Evolutionary conservation across 2,888 invertebrate genomes (phyloP).

Genomic region (Hedychridium roseum): DNA sequence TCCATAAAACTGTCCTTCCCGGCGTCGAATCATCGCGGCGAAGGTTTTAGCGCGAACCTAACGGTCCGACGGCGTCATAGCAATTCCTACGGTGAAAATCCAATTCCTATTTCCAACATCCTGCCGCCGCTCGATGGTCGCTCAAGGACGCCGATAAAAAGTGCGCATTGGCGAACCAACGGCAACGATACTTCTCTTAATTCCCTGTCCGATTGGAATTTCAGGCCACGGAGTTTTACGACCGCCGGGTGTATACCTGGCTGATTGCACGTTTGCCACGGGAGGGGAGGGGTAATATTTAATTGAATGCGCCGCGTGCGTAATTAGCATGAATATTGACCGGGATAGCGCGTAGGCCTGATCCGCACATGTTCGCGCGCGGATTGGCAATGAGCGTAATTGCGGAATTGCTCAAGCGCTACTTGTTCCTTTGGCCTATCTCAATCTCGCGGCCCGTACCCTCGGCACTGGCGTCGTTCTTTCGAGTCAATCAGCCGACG

Average conservation of each 20-base stretch:
- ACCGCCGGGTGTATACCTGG: constrained; percentile 15
- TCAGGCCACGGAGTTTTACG: constrained; percentile 17
- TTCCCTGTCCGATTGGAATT: constrained; percentile 19
- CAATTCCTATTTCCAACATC: too few relatives aligned
- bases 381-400: constrained; percentile 47
- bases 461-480: too few relatives aligned
- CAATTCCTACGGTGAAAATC: too few relatives aligned
- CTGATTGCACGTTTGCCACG: constrained; percentile 17
- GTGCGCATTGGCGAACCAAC: background rate
- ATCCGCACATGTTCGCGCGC: constrained; percentile 22
- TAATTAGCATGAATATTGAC: constrained; percentile 43
- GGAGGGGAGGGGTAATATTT: constrained; percentile 34
- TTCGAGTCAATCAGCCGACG: too few relatives aligned
- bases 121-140: constrained; percentile 19
- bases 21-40: constrained; percentile 25
- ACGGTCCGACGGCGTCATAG: constrained; percentile 6
- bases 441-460: too few relatives aligned
- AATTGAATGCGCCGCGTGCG: constrained; percentile 36
- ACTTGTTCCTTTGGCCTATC: constrained; percentile 17
- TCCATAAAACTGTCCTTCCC: constrained; percentile 6
- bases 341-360: constrained; percentile 28
- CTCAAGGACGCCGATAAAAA: constrained; percentile 22
- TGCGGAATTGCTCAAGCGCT: constrained; percentile 45
- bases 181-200: constrained; percentile 19
- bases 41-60: constrained; percentile 2